Evolutionary conservation across 2,113 vertebrate species (phyloP).

Genomic region (Sinocyclocheilus anshuiensis): DNA sequence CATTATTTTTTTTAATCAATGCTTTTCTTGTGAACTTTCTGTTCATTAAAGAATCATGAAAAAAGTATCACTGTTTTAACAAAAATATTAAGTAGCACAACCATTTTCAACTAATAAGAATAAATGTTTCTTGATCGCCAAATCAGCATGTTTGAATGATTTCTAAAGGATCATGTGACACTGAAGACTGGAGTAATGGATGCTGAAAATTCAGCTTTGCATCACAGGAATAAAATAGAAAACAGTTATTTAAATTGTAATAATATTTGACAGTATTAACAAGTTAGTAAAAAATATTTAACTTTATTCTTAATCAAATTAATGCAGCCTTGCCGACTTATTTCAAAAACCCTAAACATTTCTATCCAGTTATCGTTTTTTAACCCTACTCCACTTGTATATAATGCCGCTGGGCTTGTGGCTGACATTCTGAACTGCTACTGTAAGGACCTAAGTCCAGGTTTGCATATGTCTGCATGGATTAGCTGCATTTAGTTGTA

Average conservation of each 20-base stretch:
- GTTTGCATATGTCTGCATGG: constrained; percentile 12
- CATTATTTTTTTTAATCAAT: too few relatives aligned
- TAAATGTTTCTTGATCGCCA: not conserved
- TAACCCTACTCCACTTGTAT: not conserved
- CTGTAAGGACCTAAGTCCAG: not conserved
- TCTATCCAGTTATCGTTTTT: too few relatives aligned
- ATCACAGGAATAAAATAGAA: too few relatives aligned
- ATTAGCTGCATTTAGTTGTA: constrained; percentile 8
- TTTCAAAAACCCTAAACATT: not conserved
- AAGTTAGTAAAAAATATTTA: not conserved
- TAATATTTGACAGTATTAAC: too few relatives aligned
- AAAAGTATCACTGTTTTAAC: too few relatives aligned
- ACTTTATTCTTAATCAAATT: not conserved
- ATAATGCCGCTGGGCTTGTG: not conserved
- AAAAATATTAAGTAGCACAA: too few relatives aligned
- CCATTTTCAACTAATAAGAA: not conserved
- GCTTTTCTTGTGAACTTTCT: too few relatives aligned
- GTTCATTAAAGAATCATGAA: too few relatives aligned
- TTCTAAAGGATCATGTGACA: not conserved
- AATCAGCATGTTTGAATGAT: too few relatives aligned
- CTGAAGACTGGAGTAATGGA: not conserved
- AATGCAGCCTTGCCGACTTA: not conserved
- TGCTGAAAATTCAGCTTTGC: too few relatives aligned
- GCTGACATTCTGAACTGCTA: constrained; percentile 26
- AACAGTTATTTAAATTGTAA: too few relatives aligned